Conservation (phyloP, 2,113 vertebrate species). For the Bufo bufo region DNA sequence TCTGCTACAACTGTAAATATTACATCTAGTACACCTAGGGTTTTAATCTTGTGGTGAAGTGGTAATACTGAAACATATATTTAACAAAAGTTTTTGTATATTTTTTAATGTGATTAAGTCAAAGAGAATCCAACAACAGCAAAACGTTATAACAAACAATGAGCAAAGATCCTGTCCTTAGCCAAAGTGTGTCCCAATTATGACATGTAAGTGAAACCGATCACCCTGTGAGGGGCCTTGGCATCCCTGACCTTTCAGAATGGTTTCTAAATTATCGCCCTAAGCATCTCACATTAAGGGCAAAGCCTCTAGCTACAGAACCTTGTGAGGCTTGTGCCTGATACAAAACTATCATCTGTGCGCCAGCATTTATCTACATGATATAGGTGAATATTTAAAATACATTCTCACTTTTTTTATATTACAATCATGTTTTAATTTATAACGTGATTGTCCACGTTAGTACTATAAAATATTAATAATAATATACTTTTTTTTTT, state of each 20-base stretch:
- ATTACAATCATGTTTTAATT: too few relatives aligned
- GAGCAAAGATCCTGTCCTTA: background rate
- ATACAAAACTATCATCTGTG: background rate
- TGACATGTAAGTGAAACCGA: constrained; percentile 51
- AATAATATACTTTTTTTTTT: background rate
- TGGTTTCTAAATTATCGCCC: constrained; percentile 54
- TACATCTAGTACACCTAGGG: too few relatives aligned
- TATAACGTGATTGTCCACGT: too few relatives aligned
- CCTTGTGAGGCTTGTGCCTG: constrained; percentile 13
- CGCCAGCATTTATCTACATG: background rate
- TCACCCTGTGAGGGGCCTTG: constrained; percentile 33
- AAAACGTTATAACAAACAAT: background rate
- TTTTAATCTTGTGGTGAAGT: too few relatives aligned
- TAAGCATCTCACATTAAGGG: constrained; percentile 52
- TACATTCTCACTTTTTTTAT: too few relatives aligned
- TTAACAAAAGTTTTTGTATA: background rate
- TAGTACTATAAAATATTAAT: too few relatives aligned
- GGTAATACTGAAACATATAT: background rate
- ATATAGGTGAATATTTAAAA: background rate
- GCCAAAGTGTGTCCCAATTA: constrained; percentile 45
- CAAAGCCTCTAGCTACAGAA: constrained; percentile 46
- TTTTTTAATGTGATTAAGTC: background rate
- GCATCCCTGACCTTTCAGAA: constrained; percentile 49
- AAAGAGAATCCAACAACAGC: background rate
- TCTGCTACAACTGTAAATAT: too few relatives aligned